Evolutionary conservation across 2,797 vertebrate species (phyloP).

Genomic region (Xenopus petersii): DNA sequence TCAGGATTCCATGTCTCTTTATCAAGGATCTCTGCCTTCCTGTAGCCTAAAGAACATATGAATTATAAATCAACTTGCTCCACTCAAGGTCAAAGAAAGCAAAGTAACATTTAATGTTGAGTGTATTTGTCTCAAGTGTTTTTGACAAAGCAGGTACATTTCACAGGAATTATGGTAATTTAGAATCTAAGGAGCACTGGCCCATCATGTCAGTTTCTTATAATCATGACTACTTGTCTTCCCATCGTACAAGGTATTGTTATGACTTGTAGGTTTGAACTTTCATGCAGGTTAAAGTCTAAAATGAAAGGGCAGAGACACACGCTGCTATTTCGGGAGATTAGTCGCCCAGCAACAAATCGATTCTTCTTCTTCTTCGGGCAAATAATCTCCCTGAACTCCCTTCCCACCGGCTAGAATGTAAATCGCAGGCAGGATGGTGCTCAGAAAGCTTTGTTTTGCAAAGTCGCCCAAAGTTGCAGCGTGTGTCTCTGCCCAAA

Average conservation of each 20-base stretch:
- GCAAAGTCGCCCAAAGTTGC: too few species aligned
- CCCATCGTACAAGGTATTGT: neutral
- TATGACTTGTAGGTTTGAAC: neutral
- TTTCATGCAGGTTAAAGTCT: too few species aligned
- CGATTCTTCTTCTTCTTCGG: too few species aligned
- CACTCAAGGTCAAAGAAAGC: constrained; percentile 46
- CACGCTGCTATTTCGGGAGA: too few species aligned
- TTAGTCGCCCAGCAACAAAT: too few species aligned
- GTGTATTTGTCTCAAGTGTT: constrained; percentile 29
- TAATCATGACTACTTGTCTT: neutral
- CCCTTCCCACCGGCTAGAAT: too few species aligned
- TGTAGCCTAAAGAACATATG: constrained; percentile 48
- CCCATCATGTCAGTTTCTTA: neutral
- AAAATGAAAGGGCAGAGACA: too few species aligned
- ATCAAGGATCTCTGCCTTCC: constrained; percentile 46
- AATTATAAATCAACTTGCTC: constrained; percentile 47
- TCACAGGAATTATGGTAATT: constrained; percentile 1
- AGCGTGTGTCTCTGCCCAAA: too few species aligned
- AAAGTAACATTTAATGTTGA: constrained; percentile 42
- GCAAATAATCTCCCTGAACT: too few species aligned
- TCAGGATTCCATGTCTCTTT: constrained; percentile 40
- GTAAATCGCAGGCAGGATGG: too few species aligned
- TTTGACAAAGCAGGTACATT: constrained; percentile 13
- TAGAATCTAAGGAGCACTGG: neutral
- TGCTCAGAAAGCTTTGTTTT: too few species aligned